phyloP scores from a whole-genome alignment of 2,888 invertebrate species.

The Limulus polyphemus region DNA sequence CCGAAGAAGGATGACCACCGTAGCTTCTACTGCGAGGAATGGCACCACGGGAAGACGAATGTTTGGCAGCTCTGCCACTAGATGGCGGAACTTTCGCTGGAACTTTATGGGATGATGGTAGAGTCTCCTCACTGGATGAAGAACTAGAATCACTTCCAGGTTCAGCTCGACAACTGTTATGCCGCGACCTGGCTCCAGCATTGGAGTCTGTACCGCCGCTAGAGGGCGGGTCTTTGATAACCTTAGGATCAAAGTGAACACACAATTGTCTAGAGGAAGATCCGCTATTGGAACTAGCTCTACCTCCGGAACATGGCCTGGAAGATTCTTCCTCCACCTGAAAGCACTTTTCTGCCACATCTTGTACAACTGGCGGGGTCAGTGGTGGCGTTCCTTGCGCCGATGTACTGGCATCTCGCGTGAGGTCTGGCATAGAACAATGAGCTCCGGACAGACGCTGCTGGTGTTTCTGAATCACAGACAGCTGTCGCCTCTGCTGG shows the following conservation, averaged over 20 bases:
- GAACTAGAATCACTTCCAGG: conserved; percentile 6
- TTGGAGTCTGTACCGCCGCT: not conserved
- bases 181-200: not conserved
- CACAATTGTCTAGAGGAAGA: conserved; percentile 13
- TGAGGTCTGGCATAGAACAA: conserved; percentile 37
- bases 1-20: conserved; percentile 21
- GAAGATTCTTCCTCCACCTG: conserved; percentile 1
- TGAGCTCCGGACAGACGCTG: conserved; percentile 30
- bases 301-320: not conserved
- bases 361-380: conserved; percentile 9
- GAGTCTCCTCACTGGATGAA: conserved; percentile 3
- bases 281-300: conserved; percentile 2
- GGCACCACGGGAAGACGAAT: conserved; percentile 7
- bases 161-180: conserved; percentile 13
- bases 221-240: not conserved
- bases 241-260: too few relatives aligned
- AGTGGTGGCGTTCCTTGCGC: not conserved
- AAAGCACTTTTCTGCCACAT: too few relatives aligned
- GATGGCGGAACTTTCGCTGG: not conserved
- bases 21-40: conserved; percentile 28
- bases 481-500: conserved; percentile 8
- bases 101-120: not conserved
- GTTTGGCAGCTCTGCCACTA: not conserved
- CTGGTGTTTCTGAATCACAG: not conserved
- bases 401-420: conserved; percentile 27